phyloP scores from a whole-genome alignment of 2,888 invertebrate genomes.

The Coleophora flavipennella region DNA sequence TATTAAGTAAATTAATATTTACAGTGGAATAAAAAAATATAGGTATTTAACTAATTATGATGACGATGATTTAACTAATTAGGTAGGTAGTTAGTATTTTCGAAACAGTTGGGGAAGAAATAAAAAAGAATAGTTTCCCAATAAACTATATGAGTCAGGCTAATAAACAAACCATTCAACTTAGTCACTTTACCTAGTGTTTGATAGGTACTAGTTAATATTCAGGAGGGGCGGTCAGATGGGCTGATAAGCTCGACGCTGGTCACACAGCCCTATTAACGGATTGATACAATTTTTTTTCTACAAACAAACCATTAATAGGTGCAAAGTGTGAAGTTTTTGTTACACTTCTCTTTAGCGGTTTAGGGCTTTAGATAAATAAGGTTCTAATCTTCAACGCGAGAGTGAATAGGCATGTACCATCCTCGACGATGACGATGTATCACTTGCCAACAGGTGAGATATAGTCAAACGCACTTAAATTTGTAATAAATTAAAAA shows the following conservation, averaged over 20 bases:
- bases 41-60: no score
- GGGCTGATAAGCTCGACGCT: conserved; percentile 38
- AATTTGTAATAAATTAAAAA: no score
- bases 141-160: conserved; percentile 2
- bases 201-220: conserved; percentile 64
- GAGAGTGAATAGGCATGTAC: no score
- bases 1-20: no score
- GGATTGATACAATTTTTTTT: conserved; percentile 12
- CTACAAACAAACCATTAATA: conserved; percentile 1
- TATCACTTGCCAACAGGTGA: no score
- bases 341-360: not conserved
- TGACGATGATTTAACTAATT: no score
- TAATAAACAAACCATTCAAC: conserved; percentile 42
- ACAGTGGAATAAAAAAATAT: no score
- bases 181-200: conserved; percentile 40
- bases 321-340: no score
- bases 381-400: no score
- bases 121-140: not conserved
- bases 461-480: no score
- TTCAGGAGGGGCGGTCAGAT: conserved; percentile 65
- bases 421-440: no score
- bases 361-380: not conserved
- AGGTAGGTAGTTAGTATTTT: no score
- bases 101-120: not conserved
- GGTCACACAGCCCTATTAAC: conserved; percentile 26